These are phyloP conservation scores for Amiota communis DNA, from an alignment of 2,888 invertebrate genomes.

Conservation along the genomic window DNA sequence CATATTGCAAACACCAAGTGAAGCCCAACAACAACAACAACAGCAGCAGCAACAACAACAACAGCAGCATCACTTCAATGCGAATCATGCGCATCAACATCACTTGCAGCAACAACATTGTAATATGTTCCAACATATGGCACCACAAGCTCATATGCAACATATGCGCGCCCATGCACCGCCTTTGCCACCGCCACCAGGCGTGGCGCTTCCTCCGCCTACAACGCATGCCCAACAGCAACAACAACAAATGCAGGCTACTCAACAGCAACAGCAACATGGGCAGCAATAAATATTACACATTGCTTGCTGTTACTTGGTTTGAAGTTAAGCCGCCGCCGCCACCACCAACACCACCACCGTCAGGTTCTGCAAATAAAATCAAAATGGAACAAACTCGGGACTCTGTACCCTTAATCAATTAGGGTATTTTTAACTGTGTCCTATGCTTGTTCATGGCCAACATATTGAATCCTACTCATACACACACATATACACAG, in stretches of 20 bases:
- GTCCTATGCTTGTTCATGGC: too few species aligned
- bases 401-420: too few species aligned
- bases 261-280: slow-evolving; percentile 54
- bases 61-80: slow-evolving; percentile 49
- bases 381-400: too few species aligned
- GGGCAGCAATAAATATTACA: slow-evolving; percentile 46
- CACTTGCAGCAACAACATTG: slow-evolving; percentile 65
- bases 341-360: slow-evolving; percentile 25
- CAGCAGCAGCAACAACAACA: slow-evolving; percentile 59
- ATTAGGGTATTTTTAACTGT: too few species aligned
- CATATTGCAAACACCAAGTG: slow-evolving; percentile 66
- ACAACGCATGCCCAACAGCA: slow-evolving; percentile 50
- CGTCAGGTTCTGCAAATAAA: slow-evolving; percentile 26
- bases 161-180: slow-evolving; percentile 65
- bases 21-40: slow-evolving; percentile 62
- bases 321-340: slow-evolving; percentile 20
- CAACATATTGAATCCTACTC: too few species aligned
- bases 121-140: slow-evolving; percentile 70
- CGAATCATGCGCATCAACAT: slow-evolving; percentile 60
- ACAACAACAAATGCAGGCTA: slow-evolving; percentile 49
- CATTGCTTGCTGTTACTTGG: slow-evolving; percentile 11
- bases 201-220: slow-evolving; percentile 51
- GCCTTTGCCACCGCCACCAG: slow-evolving; percentile 56
- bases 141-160: slow-evolving; percentile 69
- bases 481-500: too few species aligned